Evolutionary conservation across 37 sponge, comb jelly and placozoan genomes (phyloP), one percentile per base, ranked within the genome.

Genomic region (Eunapius fragilis): DNA sequence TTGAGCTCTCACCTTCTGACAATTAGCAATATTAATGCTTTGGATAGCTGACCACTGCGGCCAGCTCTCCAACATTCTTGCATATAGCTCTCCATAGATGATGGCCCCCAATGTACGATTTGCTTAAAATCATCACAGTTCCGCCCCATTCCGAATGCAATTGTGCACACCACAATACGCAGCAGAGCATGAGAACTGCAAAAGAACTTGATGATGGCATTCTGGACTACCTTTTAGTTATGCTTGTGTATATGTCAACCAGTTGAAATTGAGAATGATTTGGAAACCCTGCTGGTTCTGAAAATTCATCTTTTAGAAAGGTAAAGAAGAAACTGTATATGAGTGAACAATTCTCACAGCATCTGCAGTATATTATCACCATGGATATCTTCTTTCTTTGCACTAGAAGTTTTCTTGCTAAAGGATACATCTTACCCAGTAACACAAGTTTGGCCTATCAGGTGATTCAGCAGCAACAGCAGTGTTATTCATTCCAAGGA

Each of bases 101-200:
- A 76, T n/a, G 75, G 47, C 38, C 82, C 70, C 37, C 77, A 45
- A 48, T 84, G 84, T 38, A 84, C 50, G 35, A 84, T 36, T 69
- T 78, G n/a, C 6, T 69, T 70, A 13, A 78, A 2, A 68, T 86
- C 27, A 33, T 71, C 47, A 28, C 69, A 58, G 67, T 74, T 68
- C 27, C 75, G 23, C n/a, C 84, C 67, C 84, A 83, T 73, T 6
- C 84, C 84, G 30, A 83, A 84, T 48, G 85, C 85, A 2, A 78
- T 45, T 24, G 86, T 86, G 23, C 70, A 68, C 26, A 26, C 78
- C n/a, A n/a, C n/a, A n/a, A n/a, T n/a, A n/a, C n/a, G 58, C 22
- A 84, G 69, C 12, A 4, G 71, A 34, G 69, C 22, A 31, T 33
- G 5, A 4, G 49, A 2, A 6, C 2, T 14, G 70, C 26, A 13